These are phyloP conservation scores for Pachymerium ferrugineum DNA, from an alignment of 2,888 invertebrate genomes.

Conservation along the genomic window DNA sequence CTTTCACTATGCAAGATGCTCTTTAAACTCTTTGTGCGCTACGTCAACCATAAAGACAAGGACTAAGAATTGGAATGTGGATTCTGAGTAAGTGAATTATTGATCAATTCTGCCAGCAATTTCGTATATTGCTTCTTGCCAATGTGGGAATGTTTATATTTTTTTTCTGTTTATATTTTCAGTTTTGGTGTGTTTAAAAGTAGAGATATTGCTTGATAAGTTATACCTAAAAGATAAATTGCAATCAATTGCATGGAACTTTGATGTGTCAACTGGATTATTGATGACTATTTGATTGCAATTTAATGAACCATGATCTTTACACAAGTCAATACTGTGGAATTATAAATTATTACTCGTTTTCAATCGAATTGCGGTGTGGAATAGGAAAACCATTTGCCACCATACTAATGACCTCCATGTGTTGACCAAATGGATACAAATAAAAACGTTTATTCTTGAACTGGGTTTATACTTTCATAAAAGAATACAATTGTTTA, in stretches of 20 bases:
- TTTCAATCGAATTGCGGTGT: too few relatives aligned
- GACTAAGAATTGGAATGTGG: neutral
- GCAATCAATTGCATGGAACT: neutral
- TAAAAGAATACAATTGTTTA: neutral
- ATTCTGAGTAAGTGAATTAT: neutral
- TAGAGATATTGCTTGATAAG: neutral
- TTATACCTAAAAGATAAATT: neutral
- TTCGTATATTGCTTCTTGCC: too few relatives aligned
- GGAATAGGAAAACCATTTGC: too few relatives aligned
- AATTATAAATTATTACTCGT: too few relatives aligned
- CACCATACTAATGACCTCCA: neutral
- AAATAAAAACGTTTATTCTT: neutral
- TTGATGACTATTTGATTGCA: neutral
- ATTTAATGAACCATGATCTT: neutral
- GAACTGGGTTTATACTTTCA: neutral
- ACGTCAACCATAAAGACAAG: conserved; percentile 5
- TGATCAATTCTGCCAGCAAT: conserved; percentile 4
- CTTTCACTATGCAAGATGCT: conserved; percentile 3
- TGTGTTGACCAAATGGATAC: neutral
- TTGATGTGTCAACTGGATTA: neutral
- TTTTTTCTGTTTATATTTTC: neutral
- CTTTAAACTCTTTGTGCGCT: conserved; percentile 12
- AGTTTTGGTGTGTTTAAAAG: neutral
- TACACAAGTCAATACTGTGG: neutral
- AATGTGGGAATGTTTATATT: too few relatives aligned